Evolutionary conservation across 2,888 invertebrate species (phyloP), one percentile per base, ranked within the genome.

Genomic region (Phalangium opilio): DNA sequence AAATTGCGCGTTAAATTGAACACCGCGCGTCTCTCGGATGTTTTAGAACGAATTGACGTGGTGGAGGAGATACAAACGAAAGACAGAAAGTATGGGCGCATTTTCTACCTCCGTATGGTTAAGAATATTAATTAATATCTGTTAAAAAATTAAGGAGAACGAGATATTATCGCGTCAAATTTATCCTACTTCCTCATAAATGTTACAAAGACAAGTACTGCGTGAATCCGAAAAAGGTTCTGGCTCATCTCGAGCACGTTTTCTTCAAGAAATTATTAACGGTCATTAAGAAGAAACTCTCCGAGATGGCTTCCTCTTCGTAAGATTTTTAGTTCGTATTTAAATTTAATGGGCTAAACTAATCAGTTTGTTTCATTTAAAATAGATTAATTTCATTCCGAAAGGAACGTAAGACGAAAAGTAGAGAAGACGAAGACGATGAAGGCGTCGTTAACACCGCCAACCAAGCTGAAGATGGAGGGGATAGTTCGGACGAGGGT

Each of bases 171-270:
- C 74, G 72, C 1, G 64, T 91, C 55, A 73, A 69, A 8, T 79
- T 90, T 55, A 66, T 75, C 20, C 87, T 86, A 62, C 69, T 91
- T 45, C 82, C 84, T 0, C 69, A 77, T 38, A 69, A 75, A 18
- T 76, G 75, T 32, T 91, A 91, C 62, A 77, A 79, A 58, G 72
- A 75, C 2, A 75, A 81, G 44, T 83, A 79, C 57, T 70, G 73
- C 43, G 74, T 87, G 2, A 78, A 75, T 44, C 83, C 87, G 0
- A 68, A 72, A 36, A 67, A 74, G 43, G 73, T 87, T 19, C 67
- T 90, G 20, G 72, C 75, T 34, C 79, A 79, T 60, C 79, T 91
- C 70, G 82, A 84, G 61, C 73, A 59, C 14, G 58, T 54, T 2
- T 67, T 70, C 48, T 43, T 67, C 17, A 59, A 57, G 46, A 52